These are phyloP conservation scores for Caenorhabditis sinica DNA, from an alignment of 2,888 invertebrate genomes.

Conservation along the genomic window DNA sequence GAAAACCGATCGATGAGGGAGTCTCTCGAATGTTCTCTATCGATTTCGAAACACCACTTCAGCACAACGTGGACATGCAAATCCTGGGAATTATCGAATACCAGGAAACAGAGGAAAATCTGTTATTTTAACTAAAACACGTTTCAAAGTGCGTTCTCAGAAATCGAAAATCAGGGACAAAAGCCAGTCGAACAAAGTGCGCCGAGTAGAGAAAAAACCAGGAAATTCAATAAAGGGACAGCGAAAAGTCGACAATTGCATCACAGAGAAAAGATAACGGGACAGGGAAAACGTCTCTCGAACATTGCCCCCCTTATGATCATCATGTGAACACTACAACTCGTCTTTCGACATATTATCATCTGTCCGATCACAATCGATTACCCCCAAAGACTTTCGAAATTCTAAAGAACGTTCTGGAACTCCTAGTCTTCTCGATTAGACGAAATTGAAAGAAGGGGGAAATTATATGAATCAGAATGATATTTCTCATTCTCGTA, in stretches of 20 bases:
- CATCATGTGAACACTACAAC: conserved; percentile 18
- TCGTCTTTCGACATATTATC: background rate
- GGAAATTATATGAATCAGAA: conserved; percentile 17
- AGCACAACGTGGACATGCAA: background rate
- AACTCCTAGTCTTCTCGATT: background rate
- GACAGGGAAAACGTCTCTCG: conserved; percentile 1
- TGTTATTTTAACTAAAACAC: background rate
- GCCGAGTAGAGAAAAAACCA: background rate
- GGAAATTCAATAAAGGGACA: conserved; percentile 6
- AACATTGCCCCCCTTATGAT: background rate
- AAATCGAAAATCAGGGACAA: conserved; percentile 15
- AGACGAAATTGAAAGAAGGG: background rate
- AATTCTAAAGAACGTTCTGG: conserved; percentile 8
- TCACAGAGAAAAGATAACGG: conserved; percentile 13
- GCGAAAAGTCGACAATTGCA: conserved; percentile 21
- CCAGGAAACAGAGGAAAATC: background rate
- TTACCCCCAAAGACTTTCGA: background rate
- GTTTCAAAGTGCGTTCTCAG: conserved; percentile 7
- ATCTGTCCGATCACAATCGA: background rate
- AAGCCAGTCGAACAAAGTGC: background rate
- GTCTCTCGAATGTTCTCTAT: conserved; percentile 39
- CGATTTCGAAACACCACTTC: conserved; percentile 49
- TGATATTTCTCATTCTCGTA: conserved; percentile 4
- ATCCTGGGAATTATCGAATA: conserved; percentile 3
- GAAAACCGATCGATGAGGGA: background rate